Base-by-base conservation (phyloP, 2,797 vertebrate genomes). In the Percopsis omiscomaycus region DNA sequence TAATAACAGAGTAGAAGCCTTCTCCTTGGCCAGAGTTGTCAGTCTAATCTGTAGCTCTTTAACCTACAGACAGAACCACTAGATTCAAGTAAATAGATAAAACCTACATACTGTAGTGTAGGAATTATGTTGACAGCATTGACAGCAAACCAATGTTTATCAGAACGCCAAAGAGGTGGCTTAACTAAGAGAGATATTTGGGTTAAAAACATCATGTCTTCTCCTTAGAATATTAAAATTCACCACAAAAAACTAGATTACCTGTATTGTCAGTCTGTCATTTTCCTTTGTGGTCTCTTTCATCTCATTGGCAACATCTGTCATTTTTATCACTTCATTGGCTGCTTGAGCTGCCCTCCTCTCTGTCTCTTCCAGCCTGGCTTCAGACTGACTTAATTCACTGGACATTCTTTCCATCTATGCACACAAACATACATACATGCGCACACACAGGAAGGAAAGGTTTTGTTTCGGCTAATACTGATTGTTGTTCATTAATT, bases 351-450 rank as follows among this genome's bases (percentile, higher is more conserved):
- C 45, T 49, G 86, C 80, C 22, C 0, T 57, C 61, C 47, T 85
- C 83, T 89, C 88, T 4, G 64, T 76, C 69, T 92, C 88, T 68
- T 85, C 81, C 0, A 74, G 74, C 22, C 68, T 83, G 47, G 69
- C 59, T 67, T 92, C 91, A 44, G 88, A 84, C 53, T 88, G 84
- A 48, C 75, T 78, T 72, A 93, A 67, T 15, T 93, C 89, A 66
- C 51, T 68, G 55, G 88, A 85, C 80, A 92, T 77, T 55, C 62
- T 89, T 66, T 87, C 75, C 57, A 69, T 85, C 94, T 94, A 54
- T 64, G 71, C 0, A 44, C 42, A 14, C 10, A 22, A 6, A 13
- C 59, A 32, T 10, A 49, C 47, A 49, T 13, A 55, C 27, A 15
- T 30, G n/a, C 12, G 45, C 51, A 28, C 53, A 32, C 9, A 27